Evolutionary conservation across 2,113 vertebrate species (phyloP), one percentile per base, ranked within the genome.

Genomic region (Lontra canadensis): DNA sequence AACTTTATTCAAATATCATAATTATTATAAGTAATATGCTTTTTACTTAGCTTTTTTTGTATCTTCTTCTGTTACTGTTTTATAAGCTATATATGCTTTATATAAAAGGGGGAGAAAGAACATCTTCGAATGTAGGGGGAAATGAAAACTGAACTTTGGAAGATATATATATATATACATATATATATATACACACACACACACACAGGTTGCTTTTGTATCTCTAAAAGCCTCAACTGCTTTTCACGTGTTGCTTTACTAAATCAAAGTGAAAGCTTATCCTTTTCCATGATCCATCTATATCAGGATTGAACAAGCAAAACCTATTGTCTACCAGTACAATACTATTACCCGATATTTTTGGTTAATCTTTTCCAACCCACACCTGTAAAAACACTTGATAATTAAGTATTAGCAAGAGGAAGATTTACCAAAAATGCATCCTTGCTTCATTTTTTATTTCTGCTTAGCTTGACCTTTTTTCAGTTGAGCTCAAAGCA

Each of bases 1-100:
- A 84, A 69, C 11, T 81, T 87, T 84, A 80, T 65, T 91, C 49
- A 84, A 59, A 85, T 79, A 73, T 88, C 34, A 67, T 25, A 83
- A n/a, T 85, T 96, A 81, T 90, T 49, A 52, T 57, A 93, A 8
- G 7, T 83, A 78, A 44, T 67, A 96, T 74, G 73, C 90, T 69
- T 74, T 90, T 34, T 47, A 79, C 8, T 78, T 92, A 57, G 6
- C 1, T 49, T 6, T 42, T 29, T 74, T 91, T 84, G 47, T 44
- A 25, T 47, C 1, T 65, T 36, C 20, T 55, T 39, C 20, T 55
- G 23, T 34, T 71, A 85, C 25, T 86, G 23, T 78, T 76, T 96
- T 83, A 71, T 61, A 63, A 78, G 34, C 2, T 49, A 42, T 10
- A 25, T 23, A 81, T 39, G n/a, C 18, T 93, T 93, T 90, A 76